These are phyloP conservation scores for Amphiduros pacificus DNA, from an alignment of 2,888 invertebrate genomes.

Conservation along the genomic window DNA sequence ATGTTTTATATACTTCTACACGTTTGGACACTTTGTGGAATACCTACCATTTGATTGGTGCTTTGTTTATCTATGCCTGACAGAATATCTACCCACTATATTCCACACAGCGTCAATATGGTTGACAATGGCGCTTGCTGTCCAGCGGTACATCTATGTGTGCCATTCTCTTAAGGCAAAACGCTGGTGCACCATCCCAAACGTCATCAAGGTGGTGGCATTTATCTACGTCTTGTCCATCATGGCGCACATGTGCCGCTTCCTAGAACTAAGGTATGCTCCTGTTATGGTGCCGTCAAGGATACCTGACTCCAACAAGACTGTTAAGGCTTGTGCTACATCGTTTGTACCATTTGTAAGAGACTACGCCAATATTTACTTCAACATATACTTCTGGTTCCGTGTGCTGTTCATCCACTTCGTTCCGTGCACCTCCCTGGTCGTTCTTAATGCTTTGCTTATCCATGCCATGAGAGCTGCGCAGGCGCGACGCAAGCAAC, in stretches of 20 bases:
- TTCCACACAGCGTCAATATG: constrained; percentile 26
- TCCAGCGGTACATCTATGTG: constrained; percentile 70
- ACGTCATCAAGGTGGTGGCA: constrained; percentile 75
- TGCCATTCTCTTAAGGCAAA: constrained; percentile 88
- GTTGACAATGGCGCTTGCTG: constrained; percentile 29
- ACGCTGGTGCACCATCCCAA: constrained; percentile 67
- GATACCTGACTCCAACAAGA: constrained; percentile 31
- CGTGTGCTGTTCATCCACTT: constrained; percentile 89
- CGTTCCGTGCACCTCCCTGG: constrained; percentile 84
- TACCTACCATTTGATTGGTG: constrained; percentile 74
- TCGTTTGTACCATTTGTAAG: constrained; percentile 14
- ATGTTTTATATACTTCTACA: constrained; percentile 87
- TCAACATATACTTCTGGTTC: constrained; percentile 74
- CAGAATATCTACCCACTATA: constrained; percentile 52
- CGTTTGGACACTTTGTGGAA: constrained; percentile 85
- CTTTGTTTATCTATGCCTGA: constrained; percentile 68
- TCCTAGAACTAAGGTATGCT: constrained; percentile 73
- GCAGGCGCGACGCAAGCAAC: constrained; percentile 74
- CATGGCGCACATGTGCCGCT: constrained; percentile 80
- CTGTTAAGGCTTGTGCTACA: constrained; percentile 37
- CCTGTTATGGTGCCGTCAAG: constrained; percentile 68
- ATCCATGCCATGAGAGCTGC: constrained; percentile 85
- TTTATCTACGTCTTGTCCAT: constrained; percentile 79
- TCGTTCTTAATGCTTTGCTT: constrained; percentile 83
- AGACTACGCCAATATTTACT: constrained; percentile 65